These are phyloP conservation scores for Sialis lutaria DNA, from an alignment of 2,888 invertebrate species.

Conservation along the genomic window DNA sequence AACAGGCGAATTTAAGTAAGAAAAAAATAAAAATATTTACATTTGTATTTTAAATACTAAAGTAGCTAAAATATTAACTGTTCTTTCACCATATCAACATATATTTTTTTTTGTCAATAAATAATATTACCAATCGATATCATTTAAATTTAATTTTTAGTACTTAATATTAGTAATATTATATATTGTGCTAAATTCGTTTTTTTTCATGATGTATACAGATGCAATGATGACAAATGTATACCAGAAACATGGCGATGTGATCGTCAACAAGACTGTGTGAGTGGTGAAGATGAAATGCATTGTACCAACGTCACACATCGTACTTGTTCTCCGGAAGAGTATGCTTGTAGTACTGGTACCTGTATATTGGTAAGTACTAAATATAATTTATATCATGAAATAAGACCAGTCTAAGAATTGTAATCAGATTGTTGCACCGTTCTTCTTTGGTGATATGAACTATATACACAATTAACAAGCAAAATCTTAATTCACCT, in stretches of 20 bases:
- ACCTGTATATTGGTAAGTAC: conserved; percentile 52
- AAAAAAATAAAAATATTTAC: too few relatives aligned
- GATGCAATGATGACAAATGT: conserved; percentile 60
- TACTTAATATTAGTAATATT: neutral
- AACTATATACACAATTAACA: neutral
- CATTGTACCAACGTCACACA: conserved; percentile 38
- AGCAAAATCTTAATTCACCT: neutral
- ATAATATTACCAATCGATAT: neutral
- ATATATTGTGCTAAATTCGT: neutral
- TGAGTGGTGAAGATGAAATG: conserved; percentile 59
- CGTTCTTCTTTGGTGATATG: neutral
- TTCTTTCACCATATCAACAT: neutral
- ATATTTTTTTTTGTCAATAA: neutral
- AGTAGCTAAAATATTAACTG: neutral
- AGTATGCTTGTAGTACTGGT: conserved; percentile 55
- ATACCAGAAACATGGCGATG: conserved; percentile 63
- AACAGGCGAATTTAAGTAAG: conserved; percentile 52
- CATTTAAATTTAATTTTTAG: neutral
- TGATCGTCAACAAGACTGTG: conserved; percentile 65
- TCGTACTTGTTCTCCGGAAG: conserved; percentile 51
- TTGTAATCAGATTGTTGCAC: too few relatives aligned
- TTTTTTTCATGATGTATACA: too few relatives aligned
- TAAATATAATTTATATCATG: neutral
- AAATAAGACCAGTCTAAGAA: too few relatives aligned
- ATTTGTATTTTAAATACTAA: too few relatives aligned